Base-by-base conservation (phyloP, 2,888 invertebrate genomes). In the Drosophila quinaria region DNA sequence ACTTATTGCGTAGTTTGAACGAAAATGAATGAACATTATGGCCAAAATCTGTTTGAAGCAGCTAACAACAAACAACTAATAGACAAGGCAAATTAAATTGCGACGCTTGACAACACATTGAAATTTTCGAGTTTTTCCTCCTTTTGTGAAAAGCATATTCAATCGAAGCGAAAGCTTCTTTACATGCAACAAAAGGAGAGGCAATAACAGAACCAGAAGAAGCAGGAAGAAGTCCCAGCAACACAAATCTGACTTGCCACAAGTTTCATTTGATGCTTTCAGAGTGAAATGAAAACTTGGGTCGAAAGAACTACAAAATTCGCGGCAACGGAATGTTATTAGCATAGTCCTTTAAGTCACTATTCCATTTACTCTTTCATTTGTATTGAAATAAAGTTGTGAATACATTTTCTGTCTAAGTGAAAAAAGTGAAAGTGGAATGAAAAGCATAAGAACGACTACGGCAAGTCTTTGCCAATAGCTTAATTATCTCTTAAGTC, bases 21-120 rank as follows among this genome's bases (percentile, higher is more conserved):
- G 55, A 44, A 49, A 56, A 64, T 55, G 59, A 33, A 44, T 46
- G 1, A 68, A 25, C 37, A 59, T 42, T 41, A 47, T 50, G 56
- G 19, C 33, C 54, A 22, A 44, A 49, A 75, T 54, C 37, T 51
- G 33, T 4, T 46, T 17, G 42, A 55, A 39, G 31, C 39, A 49
- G 42, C 42, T 37, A 11, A 35, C 31, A 15, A n/a, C 11, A 25
- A 41, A 37, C 62, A 71, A 63, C 58, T 63, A 77, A 81, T 65
- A 81, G 74, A 70, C 64, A 64, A 62, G 22, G 47, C 59, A 70
- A 82, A 84, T 87, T 84, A 69, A 81, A 89, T 85, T 81, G 49
- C 59, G 56, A 39, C 56, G 62, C 76, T 69, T 71, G 71, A 88
- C 51, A 52, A 56, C 80, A 47, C 65, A 54, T 58, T 51, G 17